A percentile compares a stretch with the other conserved stretches of the same genome.
Conservation (phyloP, 2,888 invertebrate genomes). For the Slavum lentiscoides region DNA sequence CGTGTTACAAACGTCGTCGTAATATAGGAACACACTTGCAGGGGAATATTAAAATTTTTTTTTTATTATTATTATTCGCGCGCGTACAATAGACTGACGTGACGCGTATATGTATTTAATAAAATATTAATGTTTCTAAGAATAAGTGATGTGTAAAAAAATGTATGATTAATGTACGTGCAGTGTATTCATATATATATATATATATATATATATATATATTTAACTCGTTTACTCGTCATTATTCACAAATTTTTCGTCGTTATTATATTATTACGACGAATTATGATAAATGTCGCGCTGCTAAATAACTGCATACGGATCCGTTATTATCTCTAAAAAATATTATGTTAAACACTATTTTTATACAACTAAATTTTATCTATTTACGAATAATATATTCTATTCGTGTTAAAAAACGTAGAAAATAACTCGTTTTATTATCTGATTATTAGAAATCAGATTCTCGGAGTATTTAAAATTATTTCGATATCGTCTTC, state of each 20-base stretch:
- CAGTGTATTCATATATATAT: too few species aligned
- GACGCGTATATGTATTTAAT: slow-evolving; percentile 21
- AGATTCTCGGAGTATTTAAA: too few species aligned
- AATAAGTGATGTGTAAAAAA: not conserved
- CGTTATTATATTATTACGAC: not conserved
- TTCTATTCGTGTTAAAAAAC: not conserved
- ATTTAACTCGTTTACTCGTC: not conserved
- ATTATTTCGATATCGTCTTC: too few species aligned
- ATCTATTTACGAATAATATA: too few species aligned
- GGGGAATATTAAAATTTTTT: too few species aligned
- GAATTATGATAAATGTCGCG: slow-evolving; percentile 14
- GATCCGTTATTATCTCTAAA: slow-evolving; percentile 4
- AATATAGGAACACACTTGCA: too few species aligned
- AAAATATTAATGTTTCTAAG: not conserved
- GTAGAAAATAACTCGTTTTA: too few species aligned
- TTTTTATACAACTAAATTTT: not conserved
- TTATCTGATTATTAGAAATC: too few species aligned
- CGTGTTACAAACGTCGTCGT: too few species aligned
- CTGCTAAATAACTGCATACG: not conserved
- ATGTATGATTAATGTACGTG: not conserved
- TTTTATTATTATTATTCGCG: too few species aligned
- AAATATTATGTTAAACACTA: not conserved
- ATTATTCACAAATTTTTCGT: not conserved
- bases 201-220: not conserved
- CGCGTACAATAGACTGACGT: not conserved